Base-by-base conservation (phyloP, 1,140 invertebrate species). In the Ectropis grisescens region DNA sequence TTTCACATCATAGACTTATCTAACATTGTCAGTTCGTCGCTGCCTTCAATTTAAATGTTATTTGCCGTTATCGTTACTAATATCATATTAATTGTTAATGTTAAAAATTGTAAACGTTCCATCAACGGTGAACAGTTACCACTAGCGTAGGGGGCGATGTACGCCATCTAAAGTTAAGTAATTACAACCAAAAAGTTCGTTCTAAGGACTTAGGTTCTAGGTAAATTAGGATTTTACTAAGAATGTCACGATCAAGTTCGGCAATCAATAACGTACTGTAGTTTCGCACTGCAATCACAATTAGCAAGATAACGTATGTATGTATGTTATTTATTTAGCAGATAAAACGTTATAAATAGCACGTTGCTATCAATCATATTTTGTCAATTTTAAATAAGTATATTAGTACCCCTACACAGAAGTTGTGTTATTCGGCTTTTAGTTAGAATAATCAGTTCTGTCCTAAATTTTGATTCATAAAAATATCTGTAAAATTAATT, bases 41-140 rank as follows among this genome's bases (percentile, higher is more conserved):
- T 70, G 64, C 66, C 64, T 70, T 36, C 52, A 47, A 37, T 57
- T 53, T 51, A 57, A 53, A 56, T 42, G 47, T 68, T 56, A 64
- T 58, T 50, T 60, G 58, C 58, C 58, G 55, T 67, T 67, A 69
- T 65, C 43, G 42, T 65, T 65, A 55, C 54, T 58, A 58, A 45
- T 48, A 45, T 62, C 37, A 45, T 70, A 57, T 69, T 59, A 60
- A 56, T 62, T 42, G 46, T 70, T 75, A 71, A 69, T 67, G 48
- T 65, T 62, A 60, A 57, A 54, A 56, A 54, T 65, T 62, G 52
- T 72, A 65, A 66, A 71, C 69, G 74, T 79, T 72, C 66, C 70
- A 71, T 41, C 75, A 80, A 80, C 75, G 75, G 75, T 80, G 75
- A 80, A 78, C 70, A 70, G 75, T 80, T 80, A 80, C 75, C 75